Percentiles rank a stretch among this genome's conserved stretches.
These are phyloP conservation scores for Eupithecia subumbrata DNA, from an alignment of 2,888 invertebrate genomes.

Conservation along the genomic window DNA sequence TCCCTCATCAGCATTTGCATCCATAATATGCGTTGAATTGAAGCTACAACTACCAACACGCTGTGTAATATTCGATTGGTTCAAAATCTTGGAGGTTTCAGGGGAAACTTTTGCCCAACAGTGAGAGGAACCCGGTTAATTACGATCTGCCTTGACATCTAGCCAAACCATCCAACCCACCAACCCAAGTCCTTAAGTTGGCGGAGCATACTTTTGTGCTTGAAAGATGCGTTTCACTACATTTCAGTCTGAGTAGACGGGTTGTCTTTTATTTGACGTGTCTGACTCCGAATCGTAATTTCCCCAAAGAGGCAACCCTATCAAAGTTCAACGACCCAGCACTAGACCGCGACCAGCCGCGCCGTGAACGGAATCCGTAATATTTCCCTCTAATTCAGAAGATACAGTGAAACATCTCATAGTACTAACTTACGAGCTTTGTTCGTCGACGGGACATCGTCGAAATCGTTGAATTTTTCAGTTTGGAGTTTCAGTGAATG, in stretches of 20 bases:
- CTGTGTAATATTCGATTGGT: neutral
- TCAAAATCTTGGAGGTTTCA: too few species aligned
- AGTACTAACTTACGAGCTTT: conserved; percentile 13
- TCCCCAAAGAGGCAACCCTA: conserved; percentile 36
- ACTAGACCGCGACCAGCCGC: conserved; percentile 36
- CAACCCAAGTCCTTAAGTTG: too few species aligned
- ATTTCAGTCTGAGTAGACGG: too few species aligned
- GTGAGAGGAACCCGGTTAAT: too few species aligned
- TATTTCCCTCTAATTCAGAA: conserved; percentile 36
- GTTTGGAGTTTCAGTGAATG: neutral
- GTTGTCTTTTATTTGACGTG: neutral
- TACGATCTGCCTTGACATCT: too few species aligned
- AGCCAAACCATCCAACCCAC: too few species aligned
- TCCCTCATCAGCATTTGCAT: neutral
- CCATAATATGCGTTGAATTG: neutral
- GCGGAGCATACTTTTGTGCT: too few species aligned
- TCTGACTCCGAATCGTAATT: neutral
- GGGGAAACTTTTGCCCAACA: too few species aligned
- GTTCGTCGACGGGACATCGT: neutral
- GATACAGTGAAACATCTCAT: conserved; percentile 29
- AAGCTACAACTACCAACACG: neutral
- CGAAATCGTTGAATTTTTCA: conserved; percentile 7
- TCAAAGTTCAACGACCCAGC: conserved; percentile 43
- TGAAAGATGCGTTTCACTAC: too few species aligned
- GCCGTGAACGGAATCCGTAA: conserved; percentile 42